Evolutionary conservation across 2,888 invertebrate genomes (phyloP).

Genomic region (Agrotis segetum): DNA sequence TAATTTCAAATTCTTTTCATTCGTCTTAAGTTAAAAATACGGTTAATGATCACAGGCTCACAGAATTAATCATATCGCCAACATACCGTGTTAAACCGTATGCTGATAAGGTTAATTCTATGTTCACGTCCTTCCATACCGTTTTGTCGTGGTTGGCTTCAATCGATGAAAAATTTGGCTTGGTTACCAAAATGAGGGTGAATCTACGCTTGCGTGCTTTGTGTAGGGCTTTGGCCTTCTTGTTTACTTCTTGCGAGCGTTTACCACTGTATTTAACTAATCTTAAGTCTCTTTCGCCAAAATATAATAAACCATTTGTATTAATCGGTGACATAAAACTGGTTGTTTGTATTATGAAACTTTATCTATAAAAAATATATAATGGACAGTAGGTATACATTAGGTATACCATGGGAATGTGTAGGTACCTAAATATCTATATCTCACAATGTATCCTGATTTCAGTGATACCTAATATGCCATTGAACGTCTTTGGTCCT

Average conservation of each 20-base stretch:
- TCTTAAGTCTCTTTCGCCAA: not conserved
- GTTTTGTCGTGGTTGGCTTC: conserved; percentile 21
- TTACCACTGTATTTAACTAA: conserved; percentile 30
- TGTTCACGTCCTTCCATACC: conserved; percentile 1
- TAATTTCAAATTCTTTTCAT: not conserved
- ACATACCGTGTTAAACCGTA: not conserved
- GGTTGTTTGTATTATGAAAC: not conserved
- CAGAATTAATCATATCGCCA: too few relatives aligned
- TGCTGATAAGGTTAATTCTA: not conserved
- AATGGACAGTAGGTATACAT: not conserved
- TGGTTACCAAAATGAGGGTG: conserved; percentile 26
- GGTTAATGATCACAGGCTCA: not conserved
- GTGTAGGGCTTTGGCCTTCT: not conserved
- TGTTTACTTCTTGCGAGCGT: conserved; percentile 6
- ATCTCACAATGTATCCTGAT: not conserved
- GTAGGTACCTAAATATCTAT: too few relatives aligned
- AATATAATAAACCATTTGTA: not conserved
- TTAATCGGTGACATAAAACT: not conserved
- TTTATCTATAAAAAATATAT: not conserved
- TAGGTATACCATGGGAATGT: not conserved
- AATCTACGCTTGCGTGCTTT: conserved; percentile 43
- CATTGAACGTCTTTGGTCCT: too few relatives aligned
- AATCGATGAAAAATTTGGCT: conserved; percentile 51
- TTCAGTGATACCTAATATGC: too few relatives aligned
- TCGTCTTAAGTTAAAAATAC: not conserved